Evolutionary conservation across 1,140 invertebrate species (phyloP).

Genomic region (Artemia franciscana): DNA sequence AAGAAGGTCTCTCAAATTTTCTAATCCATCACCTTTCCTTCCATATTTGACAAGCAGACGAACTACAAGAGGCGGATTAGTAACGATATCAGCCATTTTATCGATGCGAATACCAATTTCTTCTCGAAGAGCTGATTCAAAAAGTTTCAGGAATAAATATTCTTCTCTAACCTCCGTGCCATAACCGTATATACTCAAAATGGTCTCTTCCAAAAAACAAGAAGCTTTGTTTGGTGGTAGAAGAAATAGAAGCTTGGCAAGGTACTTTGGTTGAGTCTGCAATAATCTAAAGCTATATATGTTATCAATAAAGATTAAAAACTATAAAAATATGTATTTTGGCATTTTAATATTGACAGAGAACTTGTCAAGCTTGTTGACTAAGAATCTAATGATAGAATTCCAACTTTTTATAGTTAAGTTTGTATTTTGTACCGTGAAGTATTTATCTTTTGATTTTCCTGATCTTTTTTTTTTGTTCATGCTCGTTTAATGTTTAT

Average conservation of each 20-base stretch:
- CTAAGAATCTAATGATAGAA: too few species aligned
- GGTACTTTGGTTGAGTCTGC: constrained; percentile 48
- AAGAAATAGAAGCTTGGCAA: constrained; percentile 49
- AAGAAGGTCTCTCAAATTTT: constrained; percentile 38
- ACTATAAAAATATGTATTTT: too few species aligned
- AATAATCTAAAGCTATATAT: background rate
- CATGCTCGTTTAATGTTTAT: too few species aligned
- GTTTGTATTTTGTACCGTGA: too few species aligned
- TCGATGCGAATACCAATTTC: constrained; percentile 32
- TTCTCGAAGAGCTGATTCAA: constrained; percentile 43
- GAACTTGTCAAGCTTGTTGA: too few species aligned
- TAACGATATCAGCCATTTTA: constrained; percentile 47
- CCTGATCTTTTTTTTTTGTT: too few species aligned
- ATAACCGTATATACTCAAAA: constrained; percentile 52
- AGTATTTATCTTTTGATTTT: too few species aligned
- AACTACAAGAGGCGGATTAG: constrained; percentile 44
- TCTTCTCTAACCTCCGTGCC: constrained; percentile 52
- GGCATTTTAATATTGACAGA: too few species aligned
- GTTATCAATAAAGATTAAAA: too few species aligned
- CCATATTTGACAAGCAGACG: constrained; percentile 54
- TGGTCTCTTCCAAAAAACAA: constrained; percentile 49
- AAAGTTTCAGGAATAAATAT: constrained; percentile 46
- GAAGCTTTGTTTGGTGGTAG: constrained; percentile 44
- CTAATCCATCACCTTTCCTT: constrained; percentile 39
- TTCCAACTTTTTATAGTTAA: too few species aligned